Percentiles rank a stretch among this genome's conserved stretches.
phyloP scores from a whole-genome alignment of 2,113 vertebrate genomes.

The Perognathus longimembris region DNA sequence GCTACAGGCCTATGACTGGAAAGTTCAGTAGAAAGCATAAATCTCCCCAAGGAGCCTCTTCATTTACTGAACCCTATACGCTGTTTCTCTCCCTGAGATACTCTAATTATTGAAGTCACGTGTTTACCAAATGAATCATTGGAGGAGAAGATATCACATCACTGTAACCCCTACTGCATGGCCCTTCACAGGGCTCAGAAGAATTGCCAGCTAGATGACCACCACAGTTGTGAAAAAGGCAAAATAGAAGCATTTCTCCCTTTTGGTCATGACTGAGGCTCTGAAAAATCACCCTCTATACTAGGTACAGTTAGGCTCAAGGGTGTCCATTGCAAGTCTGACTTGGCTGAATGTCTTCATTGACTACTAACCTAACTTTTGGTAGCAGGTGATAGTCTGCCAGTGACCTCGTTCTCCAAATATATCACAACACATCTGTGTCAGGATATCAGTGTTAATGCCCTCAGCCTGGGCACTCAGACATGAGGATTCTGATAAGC shows the following conservation, averaged over 20 bases:
- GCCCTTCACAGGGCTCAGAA: background rate
- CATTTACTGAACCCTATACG: background rate
- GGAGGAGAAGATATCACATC: background rate
- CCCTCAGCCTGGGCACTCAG: background rate
- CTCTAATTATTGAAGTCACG: background rate
- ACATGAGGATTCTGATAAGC: background rate
- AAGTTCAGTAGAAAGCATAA: background rate
- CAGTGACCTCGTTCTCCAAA: background rate
- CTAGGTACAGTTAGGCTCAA: background rate
- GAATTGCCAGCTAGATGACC: background rate
- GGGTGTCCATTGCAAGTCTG: background rate
- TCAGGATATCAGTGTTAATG: too few relatives aligned
- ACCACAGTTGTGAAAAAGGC: background rate
- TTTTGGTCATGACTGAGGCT: background rate
- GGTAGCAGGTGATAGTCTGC: background rate
- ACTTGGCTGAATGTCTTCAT: background rate
- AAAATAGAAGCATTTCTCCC: too few relatives aligned
- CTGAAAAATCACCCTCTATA: background rate
- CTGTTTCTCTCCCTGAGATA: background rate
- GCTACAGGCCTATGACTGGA: background rate
- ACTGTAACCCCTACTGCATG: background rate
- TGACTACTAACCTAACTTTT: background rate
- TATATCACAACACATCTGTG: background rate
- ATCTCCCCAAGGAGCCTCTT: background rate
- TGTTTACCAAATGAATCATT: background rate